Evolutionary conservation across 2,888 invertebrate species (phyloP).

Genomic region (Apodemia hepburni): DNA sequence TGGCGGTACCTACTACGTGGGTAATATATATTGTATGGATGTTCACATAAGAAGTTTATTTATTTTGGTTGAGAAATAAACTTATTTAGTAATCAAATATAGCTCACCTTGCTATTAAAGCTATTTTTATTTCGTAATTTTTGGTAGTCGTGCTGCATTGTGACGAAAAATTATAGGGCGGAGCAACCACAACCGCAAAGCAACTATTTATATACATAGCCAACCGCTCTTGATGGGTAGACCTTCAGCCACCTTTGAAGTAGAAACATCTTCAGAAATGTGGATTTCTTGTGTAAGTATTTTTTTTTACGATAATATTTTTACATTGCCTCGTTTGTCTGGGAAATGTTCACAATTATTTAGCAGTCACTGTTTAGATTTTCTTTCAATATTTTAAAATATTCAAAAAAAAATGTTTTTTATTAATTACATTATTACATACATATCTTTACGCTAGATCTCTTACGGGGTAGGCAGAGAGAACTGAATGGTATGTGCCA

Average conservation of each 20-base stretch:
- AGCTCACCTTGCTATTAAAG: conserved; percentile 22
- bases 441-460: too few species aligned
- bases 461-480: too few species aligned
- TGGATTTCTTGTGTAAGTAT: conserved; percentile 57
- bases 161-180: conserved; percentile 60
- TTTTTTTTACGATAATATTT: background rate
- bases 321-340: too few species aligned
- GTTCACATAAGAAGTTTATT: too few species aligned
- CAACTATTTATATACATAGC: conserved; percentile 52
- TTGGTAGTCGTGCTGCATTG: conserved; percentile 52
- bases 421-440: too few species aligned
- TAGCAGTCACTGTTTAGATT: too few species aligned
- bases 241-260: conserved; percentile 33
- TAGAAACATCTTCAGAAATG: conserved; percentile 40
- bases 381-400: too few species aligned
- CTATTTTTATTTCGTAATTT: conserved; percentile 49
- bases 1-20: too few species aligned
- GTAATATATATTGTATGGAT: too few species aligned
- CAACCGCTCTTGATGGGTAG: conserved; percentile 40
- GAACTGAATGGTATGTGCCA: too few species aligned
- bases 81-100: conserved; percentile 8
- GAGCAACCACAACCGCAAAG: conserved; percentile 49
- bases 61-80: background rate
- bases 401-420: too few species aligned
- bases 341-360: too few species aligned